Base-by-base conservation (phyloP, 2,888 invertebrate genomes). In the Sepioteuthis lessoniana region DNA sequence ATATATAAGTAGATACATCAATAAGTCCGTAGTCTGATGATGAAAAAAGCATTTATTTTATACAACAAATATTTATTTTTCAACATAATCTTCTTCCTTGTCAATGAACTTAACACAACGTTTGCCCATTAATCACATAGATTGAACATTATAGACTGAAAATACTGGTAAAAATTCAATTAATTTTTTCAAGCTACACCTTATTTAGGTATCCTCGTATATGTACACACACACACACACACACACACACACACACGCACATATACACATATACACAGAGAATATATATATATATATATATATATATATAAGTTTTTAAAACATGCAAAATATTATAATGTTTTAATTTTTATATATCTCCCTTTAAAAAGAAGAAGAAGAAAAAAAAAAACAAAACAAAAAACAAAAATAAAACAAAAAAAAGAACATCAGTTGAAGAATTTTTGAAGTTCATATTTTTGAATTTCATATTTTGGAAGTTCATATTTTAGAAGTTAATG, bases 401-500 rank as follows among this genome's bases (percentile, higher is more conserved):
- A n/a, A n/a, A n/a, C n/a, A n/a, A n/a, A n/a, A n/a, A n/a, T n/a
- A n/a, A n/a, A n/a, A n/a, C n/a, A n/a, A n/a, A n/a, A n/a, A n/a
- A n/a, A 46, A 46, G 16, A 47, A 47, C 46, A 8, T 60, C 8
- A 60, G 8, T 76, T 76, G 7, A n/a, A n/a, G n/a, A 76, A n/a
- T 76, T 31, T 76, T 76, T 76, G n/a, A n/a, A n/a, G n/a, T n/a
- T n/a, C n/a, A n/a, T n/a, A n/a, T n/a, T n/a, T n/a, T n/a, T n/a
- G n/a, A n/a, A n/a, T n/a, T 7, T 42, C 7, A 5, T 42, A 5
- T 42, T 42, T 42, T 42, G 3, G 16, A 35, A 76, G 76, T 92
- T 92, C 42, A 92, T 47, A 92, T 92, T 47, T 92, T 92, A 47
- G 92, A 92, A 19, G 92, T 46, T 21, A 92, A 19, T 13, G 92